Evolutionary conservation across 2,888 invertebrate genomes (phyloP), one percentile per base, ranked within the genome.

Genomic region (Agrotis clavis): DNA sequence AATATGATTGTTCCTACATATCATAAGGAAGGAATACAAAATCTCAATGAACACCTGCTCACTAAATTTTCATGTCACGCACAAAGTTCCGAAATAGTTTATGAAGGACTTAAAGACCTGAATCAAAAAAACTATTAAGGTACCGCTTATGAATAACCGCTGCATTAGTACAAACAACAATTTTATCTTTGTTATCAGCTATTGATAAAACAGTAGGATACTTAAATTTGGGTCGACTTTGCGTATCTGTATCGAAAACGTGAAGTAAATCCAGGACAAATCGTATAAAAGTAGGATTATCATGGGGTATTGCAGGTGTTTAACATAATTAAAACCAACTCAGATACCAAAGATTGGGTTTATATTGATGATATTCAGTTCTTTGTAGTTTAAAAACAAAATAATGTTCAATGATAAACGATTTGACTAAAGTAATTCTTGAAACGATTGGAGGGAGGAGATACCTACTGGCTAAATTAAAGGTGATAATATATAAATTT

Each of bases 131-230:
- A 73, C 66, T 69, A 67, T 77, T 66, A 61, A 48, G n/a, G 59
- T 67, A 78, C 81, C 79, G n/a, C n/a, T n/a, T n/a, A 87, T 85
- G 86, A 89, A 86, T 85, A 85, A 82, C 64, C 65, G 76, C 66
- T 89, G 88, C 87, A 87, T 86, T 86, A 85, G 83, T 85, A 88
- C 89, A 88, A 88, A 90, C 87, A 93, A 92, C 93, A 93, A 85
- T 92, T 94, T 95, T 95, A 96, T 96, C 96, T 93, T 90, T 88
- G 89, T 94, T 96, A 96, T 95, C 95, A 89, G 86, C 81, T 86
- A 88, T 92, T 92, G 95, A 95, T 95, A 95, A 94, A 92, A 88
- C 90, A 85, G 87, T 87, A 90, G 89, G 84, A 90, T 90, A 90
- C 90, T 85, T 87, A 88, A 92, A 95, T 94, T 95, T 94, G 92